Conservation (phyloP, 2,888 invertebrate species). For the Rhimphoctona megacephalus region DNA sequence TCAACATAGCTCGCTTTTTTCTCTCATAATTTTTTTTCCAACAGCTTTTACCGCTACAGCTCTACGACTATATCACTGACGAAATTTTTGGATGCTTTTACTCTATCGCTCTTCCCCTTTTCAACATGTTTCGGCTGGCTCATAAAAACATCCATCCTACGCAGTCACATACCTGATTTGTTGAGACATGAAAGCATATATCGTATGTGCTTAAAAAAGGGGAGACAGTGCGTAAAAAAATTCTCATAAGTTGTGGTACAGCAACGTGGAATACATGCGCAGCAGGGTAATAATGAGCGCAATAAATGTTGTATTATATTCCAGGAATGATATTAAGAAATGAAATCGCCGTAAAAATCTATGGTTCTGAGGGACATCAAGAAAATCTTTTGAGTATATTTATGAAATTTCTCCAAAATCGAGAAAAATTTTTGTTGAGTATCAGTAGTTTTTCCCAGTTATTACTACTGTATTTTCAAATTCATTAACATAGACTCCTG, state of each 20-base stretch:
- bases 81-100: neutral
- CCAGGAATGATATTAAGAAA: neutral
- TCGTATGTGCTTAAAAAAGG: neutral
- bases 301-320: neutral
- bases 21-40: conserved; percentile 1
- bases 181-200: conserved; percentile 1
- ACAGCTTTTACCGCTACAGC: neutral
- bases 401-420: neutral
- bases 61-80: neutral
- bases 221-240: neutral
- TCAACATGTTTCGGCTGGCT: neutral
- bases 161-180: neutral
- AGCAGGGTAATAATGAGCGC: neutral
- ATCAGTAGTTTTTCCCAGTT: no score
- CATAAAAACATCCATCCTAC: neutral
- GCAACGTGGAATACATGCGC: neutral
- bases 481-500: no score
- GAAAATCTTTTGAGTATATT: neutral
- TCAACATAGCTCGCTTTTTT: conserved; percentile 33
- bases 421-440: neutral
- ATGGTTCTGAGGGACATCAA: neutral
- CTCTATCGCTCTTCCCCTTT: neutral
- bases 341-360: neutral
- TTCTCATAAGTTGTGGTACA: neutral
- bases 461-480: no score